Conservation (phyloP, 2,797 vertebrate species). For the Dendrocincla fuliginosa region DNA sequence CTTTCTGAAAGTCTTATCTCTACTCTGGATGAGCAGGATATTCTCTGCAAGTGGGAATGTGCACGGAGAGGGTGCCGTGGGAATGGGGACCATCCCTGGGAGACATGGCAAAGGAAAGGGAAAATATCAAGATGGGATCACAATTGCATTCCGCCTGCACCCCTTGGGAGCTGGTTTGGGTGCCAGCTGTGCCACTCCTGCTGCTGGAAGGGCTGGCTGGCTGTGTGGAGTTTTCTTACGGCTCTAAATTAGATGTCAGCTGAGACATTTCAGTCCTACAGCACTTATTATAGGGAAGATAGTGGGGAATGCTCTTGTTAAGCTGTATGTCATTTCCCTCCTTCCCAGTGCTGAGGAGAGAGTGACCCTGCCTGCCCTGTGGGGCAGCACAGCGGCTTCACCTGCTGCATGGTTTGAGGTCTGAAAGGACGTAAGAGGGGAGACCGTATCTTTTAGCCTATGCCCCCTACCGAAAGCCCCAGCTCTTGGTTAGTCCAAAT, state of each 20-base stretch:
- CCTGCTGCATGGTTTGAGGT: neutral
- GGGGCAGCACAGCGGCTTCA: neutral
- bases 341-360: neutral
- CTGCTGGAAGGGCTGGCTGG: neutral
- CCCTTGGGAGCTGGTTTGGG: neutral
- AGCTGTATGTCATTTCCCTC: neutral
- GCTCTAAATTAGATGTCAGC: neutral
- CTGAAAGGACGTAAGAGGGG: neutral
- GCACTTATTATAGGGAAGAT: neutral
- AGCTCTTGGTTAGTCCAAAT: neutral
- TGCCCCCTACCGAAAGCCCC: neutral
- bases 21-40: neutral
- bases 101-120: neutral
- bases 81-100: neutral
- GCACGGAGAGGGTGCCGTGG: neutral
- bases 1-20: neutral
- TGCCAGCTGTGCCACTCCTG: neutral
- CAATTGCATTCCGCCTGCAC: neutral
- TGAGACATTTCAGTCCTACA: neutral
- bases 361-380: rapidly evolving
- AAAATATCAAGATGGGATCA: neutral
- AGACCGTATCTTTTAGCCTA: neutral
- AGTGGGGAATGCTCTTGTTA: neutral
- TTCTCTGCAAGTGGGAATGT: neutral
- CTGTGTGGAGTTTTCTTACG: neutral